Percentiles rank a stretch among this genome's conserved stretches.
phyloP scores from a whole-genome alignment of 2,113 vertebrate genomes.

The Sceloporus tristichus region DNA sequence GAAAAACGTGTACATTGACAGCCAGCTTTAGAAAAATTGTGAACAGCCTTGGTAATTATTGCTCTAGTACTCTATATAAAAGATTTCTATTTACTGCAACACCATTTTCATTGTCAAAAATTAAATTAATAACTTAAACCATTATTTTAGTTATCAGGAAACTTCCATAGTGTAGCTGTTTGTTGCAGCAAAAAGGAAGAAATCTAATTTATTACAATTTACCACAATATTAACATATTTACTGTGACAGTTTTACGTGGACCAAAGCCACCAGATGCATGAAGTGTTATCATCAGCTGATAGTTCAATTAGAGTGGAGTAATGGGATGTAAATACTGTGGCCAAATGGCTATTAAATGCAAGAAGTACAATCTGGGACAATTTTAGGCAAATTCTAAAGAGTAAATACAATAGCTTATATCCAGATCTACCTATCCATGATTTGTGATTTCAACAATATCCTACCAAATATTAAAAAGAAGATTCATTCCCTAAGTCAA shows the following conservation, averaged over 20 bases:
- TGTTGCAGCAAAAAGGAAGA: no score
- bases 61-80: background rate
- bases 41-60: constrained; percentile 18
- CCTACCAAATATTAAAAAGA: background rate
- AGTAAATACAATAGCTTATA: background rate
- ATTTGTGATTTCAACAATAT: background rate
- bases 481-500: background rate
- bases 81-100: background rate
- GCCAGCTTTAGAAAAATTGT: background rate
- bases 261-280: background rate
- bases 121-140: background rate
- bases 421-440: background rate
- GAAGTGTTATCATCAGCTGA: no score
- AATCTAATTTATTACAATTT: background rate
- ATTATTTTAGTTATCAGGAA: background rate
- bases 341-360: background rate
- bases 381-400: background rate
- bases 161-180: no score
- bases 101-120: background rate
- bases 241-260: background rate
- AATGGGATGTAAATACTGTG: background rate
- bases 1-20: constrained; percentile 10
- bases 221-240: background rate
- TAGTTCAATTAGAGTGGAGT: background rate
- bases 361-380: no score